phyloP scores from a whole-genome alignment of 2,797 vertebrate genomes.

The Halcyon leucocephala region DNA sequence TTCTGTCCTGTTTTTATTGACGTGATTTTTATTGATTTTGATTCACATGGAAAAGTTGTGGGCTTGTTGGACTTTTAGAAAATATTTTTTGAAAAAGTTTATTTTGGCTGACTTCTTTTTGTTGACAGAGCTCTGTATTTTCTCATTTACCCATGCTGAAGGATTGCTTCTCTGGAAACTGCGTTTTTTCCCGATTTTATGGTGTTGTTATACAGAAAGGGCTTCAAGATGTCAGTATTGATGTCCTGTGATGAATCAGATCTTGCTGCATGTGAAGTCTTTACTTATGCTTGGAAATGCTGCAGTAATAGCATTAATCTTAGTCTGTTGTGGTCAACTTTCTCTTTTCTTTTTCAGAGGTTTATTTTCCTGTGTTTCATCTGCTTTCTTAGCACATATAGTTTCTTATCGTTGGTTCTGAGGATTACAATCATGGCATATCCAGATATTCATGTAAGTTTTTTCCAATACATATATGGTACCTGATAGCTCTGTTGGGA shows the following conservation, averaged over 20 bases:
- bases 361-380: neutral
- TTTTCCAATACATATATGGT: constrained; percentile 14
- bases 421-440: neutral
- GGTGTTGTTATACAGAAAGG: neutral
- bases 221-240: neutral
- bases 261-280: neutral
- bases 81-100: neutral
- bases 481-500: constrained; percentile 1
- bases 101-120: neutral
- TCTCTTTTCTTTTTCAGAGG: neutral
- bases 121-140: neutral
- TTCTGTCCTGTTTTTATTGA: neutral
- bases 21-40: neutral
- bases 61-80: neutral
- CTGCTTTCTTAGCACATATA: neutral
- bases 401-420: neutral
- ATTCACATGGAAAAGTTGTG: neutral
- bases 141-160: neutral
- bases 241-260: neutral
- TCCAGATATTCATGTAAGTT: neutral
- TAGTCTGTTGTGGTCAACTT: neutral
- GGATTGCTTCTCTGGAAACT: neutral
- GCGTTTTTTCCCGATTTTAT: neutral
- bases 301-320: neutral
- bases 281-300: neutral